Base-by-base conservation (phyloP, 2,113 vertebrate genomes). In the Crotalus horridus region DNA sequence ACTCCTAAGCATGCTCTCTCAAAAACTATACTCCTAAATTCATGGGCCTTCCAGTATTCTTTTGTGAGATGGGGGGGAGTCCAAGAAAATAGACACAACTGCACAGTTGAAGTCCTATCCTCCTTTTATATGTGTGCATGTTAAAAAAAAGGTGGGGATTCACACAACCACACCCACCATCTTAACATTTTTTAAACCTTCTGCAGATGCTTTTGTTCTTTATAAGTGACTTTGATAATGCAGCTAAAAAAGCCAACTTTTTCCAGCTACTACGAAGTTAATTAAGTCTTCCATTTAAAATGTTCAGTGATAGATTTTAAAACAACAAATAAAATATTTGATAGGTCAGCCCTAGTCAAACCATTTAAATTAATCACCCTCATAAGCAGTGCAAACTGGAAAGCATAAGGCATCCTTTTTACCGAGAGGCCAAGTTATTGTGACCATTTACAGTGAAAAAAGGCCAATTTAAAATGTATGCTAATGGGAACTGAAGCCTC, bases 371-470 rank as follows among this genome's bases (percentile, higher is more conserved):
- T 88, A 53, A 87, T 95, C 54, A 95, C 59, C 88, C 93, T 93
- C 90, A 88, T 74, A 93, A 39, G 33, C 54, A 90, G 46, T 81
- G 91, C 48, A 93, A 92, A 81, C 91, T 21, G 12, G 1, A 91
- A 95, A 3, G 94, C 55, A 95, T 94, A 93, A 81, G 93, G 55
- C 93, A 92, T 90, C 94, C 86, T 93, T 58, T 0, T 0, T 94
- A 88, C 0, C 0, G 56, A 91, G 85, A 93, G 95, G 92, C 54
- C 39, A 48, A 95, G 92, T 69, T 94, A 86, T 29, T 88, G 91
- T 86, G 91, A 46, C 48, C 93, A 93, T 92, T 95, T 94, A 94
- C 53, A 55, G 48, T 92, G 92, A 93, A 94, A 88, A 81, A 97
- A 95, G 43, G 9, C 9, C 81, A 93, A 6, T 61, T 53, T 92